Base-by-base conservation (phyloP, 2,113 vertebrate species). In the Oreochromis niloticus region DNA sequence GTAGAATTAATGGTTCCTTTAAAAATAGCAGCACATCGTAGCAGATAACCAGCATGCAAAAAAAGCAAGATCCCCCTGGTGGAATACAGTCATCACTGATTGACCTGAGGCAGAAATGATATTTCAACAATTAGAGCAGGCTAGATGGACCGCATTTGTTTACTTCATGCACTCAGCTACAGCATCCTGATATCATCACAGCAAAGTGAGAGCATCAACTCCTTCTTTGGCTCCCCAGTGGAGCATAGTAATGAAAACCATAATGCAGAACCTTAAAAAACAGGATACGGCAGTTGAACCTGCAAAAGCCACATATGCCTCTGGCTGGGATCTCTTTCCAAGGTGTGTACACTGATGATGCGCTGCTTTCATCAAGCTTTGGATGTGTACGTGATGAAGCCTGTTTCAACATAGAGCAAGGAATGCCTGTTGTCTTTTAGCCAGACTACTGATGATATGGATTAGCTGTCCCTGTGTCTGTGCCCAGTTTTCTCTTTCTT, bases 401-500 rank as follows among this genome's bases (percentile, higher is more conserved):
- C 34, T 80, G 79, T 78, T 85, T 88, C 84, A 90, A 87, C 88
- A 80, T 56, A 71, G 88, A 30, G 24, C 46, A 63, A 66, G 50
- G 16, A 27, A 84, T 61, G 84, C 78, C 75, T 82, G 84, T 79
- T 91, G 71, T 80, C 61, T 86, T 88, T 75, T 52, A 81, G 80
- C 66, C 56, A 87, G 80, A 79, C 68, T 84, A 56, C 50, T 90
- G 92, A 81, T 78, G 84, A 84, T 91, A 87, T 90, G 87, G 88
- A 93, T 90, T 92, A 87, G 48, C 88, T 87, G 87, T 91, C 87
- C 83, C 83, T 80, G 43, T n/a, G 32, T 86, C 85, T 56, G 41
- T 48, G 56, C 73, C 84, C 24, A 41, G 81, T 68, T 48, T 88
- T 86, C 39, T 82, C 59, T 85, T 68, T 88, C 59, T 24, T 56